Evolutionary conservation across 2,888 invertebrate species (phyloP).

Genomic region (Cosmia trapezina): DNA sequence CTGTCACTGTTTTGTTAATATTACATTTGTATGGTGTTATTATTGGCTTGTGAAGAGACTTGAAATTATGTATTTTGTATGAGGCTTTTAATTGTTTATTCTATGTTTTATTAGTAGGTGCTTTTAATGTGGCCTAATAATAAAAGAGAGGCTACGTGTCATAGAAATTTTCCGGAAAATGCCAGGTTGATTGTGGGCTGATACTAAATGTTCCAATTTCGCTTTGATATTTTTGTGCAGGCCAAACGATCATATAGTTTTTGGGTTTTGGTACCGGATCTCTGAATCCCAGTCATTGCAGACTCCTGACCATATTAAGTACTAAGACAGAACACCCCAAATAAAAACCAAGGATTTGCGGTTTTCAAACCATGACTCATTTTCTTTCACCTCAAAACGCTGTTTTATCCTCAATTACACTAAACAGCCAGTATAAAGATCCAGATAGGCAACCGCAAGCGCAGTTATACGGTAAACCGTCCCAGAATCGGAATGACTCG

Average conservation of each 20-base stretch:
- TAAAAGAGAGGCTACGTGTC: not conserved
- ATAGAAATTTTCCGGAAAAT: not conserved
- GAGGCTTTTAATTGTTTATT: not conserved
- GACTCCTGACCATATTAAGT: not conserved
- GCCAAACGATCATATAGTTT: not conserved
- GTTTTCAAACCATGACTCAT: constrained; percentile 30
- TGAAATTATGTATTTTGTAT: not conserved
- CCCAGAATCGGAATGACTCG: constrained; percentile 56
- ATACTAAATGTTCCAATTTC: not conserved
- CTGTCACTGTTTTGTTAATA: constrained; percentile 45
- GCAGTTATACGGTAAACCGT: constrained; percentile 54
- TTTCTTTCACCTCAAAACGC: constrained; percentile 21
- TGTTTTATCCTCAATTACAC: constrained; percentile 20
- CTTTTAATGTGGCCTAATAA: not conserved
- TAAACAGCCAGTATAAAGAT: constrained; percentile 44
- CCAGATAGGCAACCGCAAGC: constrained; percentile 46
- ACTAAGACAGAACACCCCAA: not conserved
- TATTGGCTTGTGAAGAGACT: constrained; percentile 12
- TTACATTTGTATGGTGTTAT: constrained; percentile 27
- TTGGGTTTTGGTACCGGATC: not conserved
- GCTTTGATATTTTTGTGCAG: not conserved
- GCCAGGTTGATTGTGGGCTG: not conserved
- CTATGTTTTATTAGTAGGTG: constrained; percentile 2
- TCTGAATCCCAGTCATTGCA: not conserved
- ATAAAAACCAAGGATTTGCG: constrained; percentile 16